Evolutionary conservation across 1,140 invertebrate species (phyloP), one percentile per base, ranked within the genome.

Genomic region (Eumaeus atala): DNA sequence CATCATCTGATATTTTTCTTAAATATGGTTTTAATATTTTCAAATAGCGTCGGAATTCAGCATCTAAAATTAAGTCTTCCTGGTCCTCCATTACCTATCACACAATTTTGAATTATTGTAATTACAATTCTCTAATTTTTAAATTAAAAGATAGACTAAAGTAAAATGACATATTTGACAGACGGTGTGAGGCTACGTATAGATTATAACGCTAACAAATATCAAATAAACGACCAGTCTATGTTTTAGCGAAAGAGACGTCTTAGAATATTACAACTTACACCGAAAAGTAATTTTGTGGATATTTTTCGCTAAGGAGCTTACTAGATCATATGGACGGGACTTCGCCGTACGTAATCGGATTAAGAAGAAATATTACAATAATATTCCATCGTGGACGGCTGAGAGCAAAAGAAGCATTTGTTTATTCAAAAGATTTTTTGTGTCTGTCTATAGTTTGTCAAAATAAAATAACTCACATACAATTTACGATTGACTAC

Each of bases 21-120:
- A 86, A 61, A 56, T 83, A 81, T 1, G 78, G 74, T 56, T 64
- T 58, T 44, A 84, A 60, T 17, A 84, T 77, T 72, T 83, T 66
- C 34, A 83, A 68, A 55, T 81, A 81, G 12, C 70, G 62, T 62
- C 77, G 77, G 55, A 72, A 86, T 61, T 84, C 80, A n/a, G 59
- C 21, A 57, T 85, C 82, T 7, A 82, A 66, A 62, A 63, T 70
- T 38, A 49, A 48, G 44, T 44, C 51, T 37, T 64, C 62, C 21
- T 68, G 61, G 51, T 75, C 64, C 12, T 79, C 70, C 81, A 84
- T 84, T 28, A 28, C 21, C 2, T 28, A 28, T 3, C 2, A 28
- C 2, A 28, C 2, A 28, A 28, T 28, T 28, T 28, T 28, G 21
- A 28, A 28, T 3, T 3, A 28, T 6, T 6, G 21, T 2, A 28